Conservation (phyloP, 1,140 invertebrate species). For the Gonioctena quinquepunctata region DNA sequence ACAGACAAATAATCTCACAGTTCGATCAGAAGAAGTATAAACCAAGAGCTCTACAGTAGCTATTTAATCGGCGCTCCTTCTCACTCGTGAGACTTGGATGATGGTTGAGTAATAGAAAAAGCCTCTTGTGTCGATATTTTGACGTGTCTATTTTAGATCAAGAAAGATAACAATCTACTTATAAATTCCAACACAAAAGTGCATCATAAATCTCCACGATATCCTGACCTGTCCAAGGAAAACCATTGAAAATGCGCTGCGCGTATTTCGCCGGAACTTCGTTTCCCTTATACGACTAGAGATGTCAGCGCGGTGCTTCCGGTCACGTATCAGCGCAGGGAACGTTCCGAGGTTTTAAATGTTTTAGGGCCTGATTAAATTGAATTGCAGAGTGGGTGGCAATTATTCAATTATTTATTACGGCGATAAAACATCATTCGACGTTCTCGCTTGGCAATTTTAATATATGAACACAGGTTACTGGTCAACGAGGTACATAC, state of each 20-base stretch:
- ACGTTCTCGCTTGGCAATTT: not conserved
- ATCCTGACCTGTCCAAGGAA: constrained; percentile 5
- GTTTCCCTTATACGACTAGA: not conserved
- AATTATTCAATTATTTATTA: constrained; percentile 13
- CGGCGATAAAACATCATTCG: not conserved
- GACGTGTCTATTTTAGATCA: too few relatives aligned
- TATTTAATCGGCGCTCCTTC: too few relatives aligned
- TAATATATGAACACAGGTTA: not conserved
- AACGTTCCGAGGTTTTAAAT: not conserved
- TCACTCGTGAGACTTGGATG: too few relatives aligned
- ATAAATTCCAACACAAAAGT: too few relatives aligned
- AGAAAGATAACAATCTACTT: too few relatives aligned
- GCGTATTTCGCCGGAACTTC: not conserved
- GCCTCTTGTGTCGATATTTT: too few relatives aligned
- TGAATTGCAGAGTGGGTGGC: constrained; percentile 13
- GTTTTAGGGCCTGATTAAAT: not conserved
- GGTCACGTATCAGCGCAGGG: not conserved
- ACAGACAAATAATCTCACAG: too few relatives aligned
- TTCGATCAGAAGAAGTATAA: too few relatives aligned
- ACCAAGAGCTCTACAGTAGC: too few relatives aligned
- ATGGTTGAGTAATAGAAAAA: too few relatives aligned
- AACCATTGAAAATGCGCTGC: not conserved
- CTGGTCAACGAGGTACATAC: not conserved
- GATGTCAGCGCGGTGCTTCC: constrained; percentile 3
- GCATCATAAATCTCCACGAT: not conserved